phyloP scores from a whole-genome alignment of 2,888 invertebrate species.

The Andrena marginata region DNA sequence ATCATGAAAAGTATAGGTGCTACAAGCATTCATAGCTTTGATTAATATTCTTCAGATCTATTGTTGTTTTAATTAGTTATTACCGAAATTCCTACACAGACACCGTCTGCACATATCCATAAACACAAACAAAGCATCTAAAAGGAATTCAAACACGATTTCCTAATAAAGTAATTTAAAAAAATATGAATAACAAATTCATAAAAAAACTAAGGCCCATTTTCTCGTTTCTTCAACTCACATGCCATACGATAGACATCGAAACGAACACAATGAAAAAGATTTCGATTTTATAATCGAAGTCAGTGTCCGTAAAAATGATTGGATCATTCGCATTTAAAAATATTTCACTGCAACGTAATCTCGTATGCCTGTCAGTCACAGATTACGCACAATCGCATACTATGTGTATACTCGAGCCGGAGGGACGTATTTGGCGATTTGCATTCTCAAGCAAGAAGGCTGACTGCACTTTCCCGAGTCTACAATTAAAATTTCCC shows the following conservation, averaged over 20 bases:
- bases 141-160: too few species aligned
- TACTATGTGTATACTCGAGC: background rate
- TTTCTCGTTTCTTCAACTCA: too few species aligned
- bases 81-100: too few species aligned
- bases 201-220: too few species aligned
- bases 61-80: background rate
- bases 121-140: too few species aligned
- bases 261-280: too few species aligned
- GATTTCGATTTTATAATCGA: too few species aligned
- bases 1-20: background rate
- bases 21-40: background rate
- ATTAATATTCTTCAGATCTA: background rate
- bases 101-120: too few species aligned
- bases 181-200: too few species aligned
- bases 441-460: constrained; percentile 30
- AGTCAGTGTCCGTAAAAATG: background rate
- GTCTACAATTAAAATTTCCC: constrained; percentile 34
- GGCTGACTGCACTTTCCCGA: constrained; percentile 3
- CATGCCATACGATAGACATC: too few species aligned
- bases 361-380: constrained; percentile 34
- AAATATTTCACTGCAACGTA: constrained; percentile 7
- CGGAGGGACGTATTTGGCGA: constrained; percentile 36
- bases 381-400: constrained; percentile 31
- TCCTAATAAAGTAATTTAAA: too few species aligned
- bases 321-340: background rate